Conservation (phyloP, 2,113 vertebrate genomes). For the Petroica traversi region DNA sequence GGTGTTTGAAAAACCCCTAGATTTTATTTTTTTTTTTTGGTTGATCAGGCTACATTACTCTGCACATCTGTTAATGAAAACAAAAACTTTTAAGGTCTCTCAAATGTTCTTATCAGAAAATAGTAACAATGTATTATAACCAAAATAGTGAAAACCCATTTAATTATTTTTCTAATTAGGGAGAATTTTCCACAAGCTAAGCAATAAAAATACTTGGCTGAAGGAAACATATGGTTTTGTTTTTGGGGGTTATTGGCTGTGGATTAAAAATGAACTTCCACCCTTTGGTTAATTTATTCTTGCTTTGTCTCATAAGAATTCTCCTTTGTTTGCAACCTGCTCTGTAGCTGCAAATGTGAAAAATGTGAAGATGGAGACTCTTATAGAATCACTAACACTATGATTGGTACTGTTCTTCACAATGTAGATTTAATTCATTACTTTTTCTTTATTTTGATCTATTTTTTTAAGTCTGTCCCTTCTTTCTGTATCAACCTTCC, state of each 20-base stretch:
- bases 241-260: background rate
- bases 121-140: background rate
- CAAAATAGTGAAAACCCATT: background rate
- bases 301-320: background rate
- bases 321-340: constrained; percentile 26
- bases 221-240: background rate
- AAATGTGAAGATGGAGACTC: background rate
- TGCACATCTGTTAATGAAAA: background rate
- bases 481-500: background rate
- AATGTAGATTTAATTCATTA: background rate
- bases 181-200: constrained; percentile 14
- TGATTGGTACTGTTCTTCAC: background rate
- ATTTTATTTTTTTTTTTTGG: background rate
- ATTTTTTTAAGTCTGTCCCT: background rate
- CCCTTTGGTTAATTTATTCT: background rate
- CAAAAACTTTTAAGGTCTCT: background rate
- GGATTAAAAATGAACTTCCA: constrained; percentile 8
- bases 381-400: background rate
- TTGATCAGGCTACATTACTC: background rate
- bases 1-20: background rate
- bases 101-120: background rate
- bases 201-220: constrained; percentile 23
- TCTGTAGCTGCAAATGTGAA: background rate
- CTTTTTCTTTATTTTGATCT: background rate
- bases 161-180: background rate